Base-by-base conservation (phyloP, 1,140 invertebrate genomes). In the Xylocopa sonorina region DNA sequence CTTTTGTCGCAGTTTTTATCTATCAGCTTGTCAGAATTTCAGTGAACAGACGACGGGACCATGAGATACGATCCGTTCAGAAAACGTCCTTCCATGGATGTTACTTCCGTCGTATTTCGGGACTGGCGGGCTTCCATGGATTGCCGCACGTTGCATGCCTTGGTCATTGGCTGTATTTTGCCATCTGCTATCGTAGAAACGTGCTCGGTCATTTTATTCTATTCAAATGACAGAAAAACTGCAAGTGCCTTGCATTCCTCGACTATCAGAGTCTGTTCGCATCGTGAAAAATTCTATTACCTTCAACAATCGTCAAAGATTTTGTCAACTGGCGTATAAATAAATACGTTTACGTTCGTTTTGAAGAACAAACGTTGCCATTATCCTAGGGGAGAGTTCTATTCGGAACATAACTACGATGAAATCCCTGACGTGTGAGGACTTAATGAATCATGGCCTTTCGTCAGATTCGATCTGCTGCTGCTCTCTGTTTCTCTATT, bases 31-130 rank as follows among this genome's bases (percentile, higher is more conserved):
- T 46, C 75, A 50, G 58, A 53, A 71, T 69, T 71, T 71, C 2
- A 60, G 24, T 24, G 41, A 24, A 34, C 2, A 46, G 5, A 43
- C 60, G 58, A 69, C 69, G 82, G 68, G 81, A 85, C 72, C 57
- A 63, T 12, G 62, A 29, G 24, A 46, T 86, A 85, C 77, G 57
- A 85, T 60, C 83, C 66, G 77, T 82, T 78, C 75, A 55, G 77
- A 83, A 86, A 85, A 85, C 85, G 68, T 80, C 58, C 68, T 64
- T 76, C 67, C 50, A 18, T 66, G 57, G 51, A 77, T 50, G 58
- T 55, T 80, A 85, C 80, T 86, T 86, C 84, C 83, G 83, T 71
- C 67, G 83, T 86, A 86, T 86, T 86, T 86, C 57, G 83, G 83
- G 84, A 86, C 66, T 84, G 83, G 82, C 83, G 74, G 74, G 63